Evolutionary conservation across 2,797 vertebrate genomes (phyloP).

Genomic region (Oreochromis mossambicus): DNA sequence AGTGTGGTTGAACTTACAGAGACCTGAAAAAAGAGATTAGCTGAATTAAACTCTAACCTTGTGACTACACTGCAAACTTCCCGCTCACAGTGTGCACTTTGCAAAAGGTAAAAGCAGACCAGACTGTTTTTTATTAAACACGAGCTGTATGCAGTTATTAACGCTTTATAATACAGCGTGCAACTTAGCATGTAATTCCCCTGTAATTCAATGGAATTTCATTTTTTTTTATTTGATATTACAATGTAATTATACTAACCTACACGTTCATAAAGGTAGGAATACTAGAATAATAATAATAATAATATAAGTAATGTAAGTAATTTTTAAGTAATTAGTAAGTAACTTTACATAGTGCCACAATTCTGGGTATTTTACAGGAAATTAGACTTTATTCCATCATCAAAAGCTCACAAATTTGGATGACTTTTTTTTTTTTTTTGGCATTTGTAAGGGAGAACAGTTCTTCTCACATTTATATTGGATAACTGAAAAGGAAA

Average conservation of each 20-base stretch:
- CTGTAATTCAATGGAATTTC: background rate
- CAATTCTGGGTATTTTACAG: background rate
- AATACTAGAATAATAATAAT: background rate
- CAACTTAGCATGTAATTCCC: background rate
- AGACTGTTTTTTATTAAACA: background rate
- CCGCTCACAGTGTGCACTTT: background rate
- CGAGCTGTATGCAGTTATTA: background rate
- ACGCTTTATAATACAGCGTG: background rate
- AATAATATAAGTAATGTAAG: background rate
- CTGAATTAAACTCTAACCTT: background rate
- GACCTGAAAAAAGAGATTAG: background rate
- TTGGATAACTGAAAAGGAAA: background rate
- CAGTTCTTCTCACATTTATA: background rate
- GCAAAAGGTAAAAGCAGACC: background rate
- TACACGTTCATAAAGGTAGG: background rate
- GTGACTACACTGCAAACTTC: background rate
- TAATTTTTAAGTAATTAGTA: background rate
- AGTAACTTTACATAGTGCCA: background rate
- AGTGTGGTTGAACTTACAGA: background rate
- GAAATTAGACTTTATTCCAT: background rate
- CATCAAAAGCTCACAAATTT: background rate
- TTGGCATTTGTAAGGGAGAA: background rate
- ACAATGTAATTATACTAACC: background rate
- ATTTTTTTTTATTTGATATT: background rate
- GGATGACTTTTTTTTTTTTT: fast-evolving